Evolutionary conservation across 2,888 invertebrate genomes (phyloP), one percentile per base, ranked within the genome.

Genomic region (Cordilura impudica): DNA sequence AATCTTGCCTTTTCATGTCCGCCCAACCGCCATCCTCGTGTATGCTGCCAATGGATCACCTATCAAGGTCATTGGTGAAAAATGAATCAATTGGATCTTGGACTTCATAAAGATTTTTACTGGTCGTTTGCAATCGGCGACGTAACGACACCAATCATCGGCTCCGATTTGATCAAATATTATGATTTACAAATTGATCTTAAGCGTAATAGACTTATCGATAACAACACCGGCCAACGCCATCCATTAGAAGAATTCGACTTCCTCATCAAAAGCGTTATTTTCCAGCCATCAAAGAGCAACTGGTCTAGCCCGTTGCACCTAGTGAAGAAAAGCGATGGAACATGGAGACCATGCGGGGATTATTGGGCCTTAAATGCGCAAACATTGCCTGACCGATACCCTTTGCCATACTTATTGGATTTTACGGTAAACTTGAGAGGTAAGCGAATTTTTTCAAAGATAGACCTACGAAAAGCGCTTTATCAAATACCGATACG

Each of bases 391-490:
- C 53, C 39, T 39, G 71, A 4, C 61, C 77, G 6, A 14, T 8
- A 47, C 53, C 72, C 12, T n/a, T n/a, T n/a, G n/a, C n/a, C n/a
- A n/a, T n/a, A 16, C 10, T 43, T 56, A n/a, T 49, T 23, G 7
- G 73, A 65, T 14, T 45, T 21, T 8, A 66, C 1, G 16, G 51
- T 45, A 1, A 71, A 71, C 14, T 18, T 60, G 1, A 4, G 8
- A 45, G 67, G 66, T 14, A 73, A 66, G 54, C 39, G 39, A 21
- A 23, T 77, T 18, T 81, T 81, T 60, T 77, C 71, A 2, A 81
- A 74, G 21, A 49, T 81, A 1, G 60, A 74, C 26, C n/a, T 74
- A 10, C 39, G 63, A 26, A 69, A 63, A 29, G 53, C 56, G 4
- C 65, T 54, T 60, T 70, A 73, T 31, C 66, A 58, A 31, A 51